Conservation (phyloP, 2,113 vertebrate species). For the Grallaria varia region DNA sequence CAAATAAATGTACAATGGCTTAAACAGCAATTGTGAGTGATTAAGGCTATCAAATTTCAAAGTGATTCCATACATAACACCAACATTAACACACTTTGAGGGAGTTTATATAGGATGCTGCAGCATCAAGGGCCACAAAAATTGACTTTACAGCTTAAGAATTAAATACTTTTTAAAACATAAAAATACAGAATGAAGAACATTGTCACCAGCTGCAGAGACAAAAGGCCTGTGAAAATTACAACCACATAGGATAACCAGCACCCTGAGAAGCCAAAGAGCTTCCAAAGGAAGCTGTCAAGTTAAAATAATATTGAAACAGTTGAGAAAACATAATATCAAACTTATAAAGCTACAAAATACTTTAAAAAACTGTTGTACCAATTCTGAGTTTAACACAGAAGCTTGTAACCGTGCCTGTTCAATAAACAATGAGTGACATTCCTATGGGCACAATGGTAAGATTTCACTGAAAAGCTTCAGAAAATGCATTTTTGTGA, state of each 20-base stretch:
- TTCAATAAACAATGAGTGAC: neutral
- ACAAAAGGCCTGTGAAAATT: neutral
- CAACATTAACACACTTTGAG: neutral
- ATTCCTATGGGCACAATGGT: neutral
- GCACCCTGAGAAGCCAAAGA: neutral
- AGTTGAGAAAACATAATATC: neutral
- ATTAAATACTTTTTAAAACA: neutral
- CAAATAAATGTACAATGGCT: neutral
- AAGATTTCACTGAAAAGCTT: neutral
- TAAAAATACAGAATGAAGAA: neutral
- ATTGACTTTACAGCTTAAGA: neutral
- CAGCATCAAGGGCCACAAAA: neutral
- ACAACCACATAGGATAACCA: neutral
- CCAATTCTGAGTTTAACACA: neutral
- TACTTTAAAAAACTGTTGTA: neutral
- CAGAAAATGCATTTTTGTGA: neutral
- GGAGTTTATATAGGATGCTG: neutral
- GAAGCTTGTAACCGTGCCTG: neutral
- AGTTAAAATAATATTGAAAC: conserved; percentile 18
- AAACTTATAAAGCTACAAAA: neutral
- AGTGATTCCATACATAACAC: neutral
- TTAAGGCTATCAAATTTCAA: neutral
- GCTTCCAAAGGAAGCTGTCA: neutral
- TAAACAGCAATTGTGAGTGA: neutral
- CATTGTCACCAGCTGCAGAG: neutral